Percentiles rank a stretch among this genome's conserved stretches.
phyloP scores from a whole-genome alignment of 2,888 invertebrate genomes.

The Ptychoptera albimana region DNA sequence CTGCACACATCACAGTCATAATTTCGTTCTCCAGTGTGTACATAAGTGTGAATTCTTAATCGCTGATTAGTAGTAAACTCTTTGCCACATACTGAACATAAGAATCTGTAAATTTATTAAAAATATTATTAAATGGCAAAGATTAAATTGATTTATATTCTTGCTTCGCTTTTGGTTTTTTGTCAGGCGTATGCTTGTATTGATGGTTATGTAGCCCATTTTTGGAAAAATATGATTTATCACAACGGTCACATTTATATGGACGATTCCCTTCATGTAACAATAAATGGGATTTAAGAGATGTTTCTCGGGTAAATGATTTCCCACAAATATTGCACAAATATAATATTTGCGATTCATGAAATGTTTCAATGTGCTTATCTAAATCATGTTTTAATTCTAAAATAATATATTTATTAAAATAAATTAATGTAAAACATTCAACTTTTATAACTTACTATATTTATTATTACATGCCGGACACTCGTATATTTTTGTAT shows the following conservation, averaged over 20 bases:
- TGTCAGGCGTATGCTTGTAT: slow-evolving; percentile 14
- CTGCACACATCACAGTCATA: slow-evolving; percentile 19
- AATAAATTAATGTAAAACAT: not conserved
- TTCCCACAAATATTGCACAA: slow-evolving; percentile 11
- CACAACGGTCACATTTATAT: slow-evolving; percentile 16
- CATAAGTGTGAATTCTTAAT: slow-evolving; percentile 16
- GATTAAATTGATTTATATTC: not conserved
- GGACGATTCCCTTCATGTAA: slow-evolving; percentile 10
- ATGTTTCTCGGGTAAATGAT: slow-evolving; percentile 5
- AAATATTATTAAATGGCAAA: not conserved
- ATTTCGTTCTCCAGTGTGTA: slow-evolving; percentile 21
- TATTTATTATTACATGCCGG: not conserved
- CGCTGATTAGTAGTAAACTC: slow-evolving; percentile 11
- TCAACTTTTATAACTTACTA: not conserved
- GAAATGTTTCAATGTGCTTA: slow-evolving; percentile 8
- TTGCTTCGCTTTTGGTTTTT: slow-evolving; percentile 5
- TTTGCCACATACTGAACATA: slow-evolving; percentile 12
- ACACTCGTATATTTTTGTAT: not conserved
- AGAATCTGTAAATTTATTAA: slow-evolving; percentile 9
- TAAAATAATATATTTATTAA: not conserved
- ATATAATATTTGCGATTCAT: not conserved
- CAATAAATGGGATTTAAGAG: slow-evolving; percentile 7
- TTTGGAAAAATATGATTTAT: slow-evolving; percentile 17
- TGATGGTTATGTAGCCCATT: slow-evolving; percentile 17
- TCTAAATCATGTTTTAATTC: slow-evolving; percentile 12